These are phyloP conservation scores for Ochropleura plecta DNA, from an alignment of 2,888 invertebrate genomes.

Conservation along the genomic window DNA sequence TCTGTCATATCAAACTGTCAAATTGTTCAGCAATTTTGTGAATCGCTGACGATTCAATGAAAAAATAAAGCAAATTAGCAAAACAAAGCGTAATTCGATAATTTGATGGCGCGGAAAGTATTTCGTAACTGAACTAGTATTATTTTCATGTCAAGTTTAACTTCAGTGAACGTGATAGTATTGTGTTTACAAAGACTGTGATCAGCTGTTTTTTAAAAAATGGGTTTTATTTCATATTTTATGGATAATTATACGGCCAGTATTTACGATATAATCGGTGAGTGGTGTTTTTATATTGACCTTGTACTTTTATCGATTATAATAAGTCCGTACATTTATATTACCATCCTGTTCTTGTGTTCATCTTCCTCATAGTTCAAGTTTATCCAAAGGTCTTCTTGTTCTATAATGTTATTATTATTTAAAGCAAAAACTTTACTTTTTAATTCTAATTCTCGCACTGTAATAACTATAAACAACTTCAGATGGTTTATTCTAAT, in stretches of 20 bases:
- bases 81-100: conserved; percentile 72
- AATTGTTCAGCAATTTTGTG: conserved; percentile 47
- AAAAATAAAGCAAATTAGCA: conserved; percentile 68
- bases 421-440: background rate
- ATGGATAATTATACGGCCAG: conserved; percentile 84
- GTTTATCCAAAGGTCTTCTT: conserved; percentile 11
- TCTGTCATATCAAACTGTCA: conserved; percentile 48
- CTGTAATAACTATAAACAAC: background rate
- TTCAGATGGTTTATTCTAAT: background rate
- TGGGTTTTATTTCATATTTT: conserved; percentile 82
- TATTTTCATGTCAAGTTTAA: conserved; percentile 62
- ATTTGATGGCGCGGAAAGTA: conserved; percentile 58
- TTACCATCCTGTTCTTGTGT: conserved; percentile 25
- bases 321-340: conserved; percentile 2
- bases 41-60: conserved; percentile 66
- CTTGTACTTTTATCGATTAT: conserved; percentile 47
- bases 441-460: background rate
- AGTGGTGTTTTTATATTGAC: conserved; percentile 70
- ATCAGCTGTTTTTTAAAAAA: conserved; percentile 72
- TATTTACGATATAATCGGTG: conserved; percentile 85
- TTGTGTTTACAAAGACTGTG: conserved; percentile 56
- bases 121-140: conserved; percentile 63
- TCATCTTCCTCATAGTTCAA: background rate
- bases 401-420: background rate
- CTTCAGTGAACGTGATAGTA: conserved; percentile 45